Evolutionary conservation across 2,113 vertebrate species (phyloP).

Genomic region (Microtus oregoni): DNA sequence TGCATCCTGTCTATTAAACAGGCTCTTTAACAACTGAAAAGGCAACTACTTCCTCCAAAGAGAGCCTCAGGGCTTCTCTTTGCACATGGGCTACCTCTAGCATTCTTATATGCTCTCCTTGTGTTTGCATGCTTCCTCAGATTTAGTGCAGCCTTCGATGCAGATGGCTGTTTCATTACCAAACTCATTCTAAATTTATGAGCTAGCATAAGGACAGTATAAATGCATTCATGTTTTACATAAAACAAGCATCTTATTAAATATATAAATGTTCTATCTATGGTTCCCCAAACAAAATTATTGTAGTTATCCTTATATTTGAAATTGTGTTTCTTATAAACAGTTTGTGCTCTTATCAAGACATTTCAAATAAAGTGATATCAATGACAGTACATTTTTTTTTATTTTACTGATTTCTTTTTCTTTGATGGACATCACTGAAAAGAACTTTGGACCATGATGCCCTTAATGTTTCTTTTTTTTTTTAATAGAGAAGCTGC

Average conservation of each 20-base stretch:
- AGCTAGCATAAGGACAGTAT: background rate
- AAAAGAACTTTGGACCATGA: background rate
- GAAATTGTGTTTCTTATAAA: background rate
- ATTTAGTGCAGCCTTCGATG: background rate
- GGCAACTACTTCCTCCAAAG: rapidly evolving
- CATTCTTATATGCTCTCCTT: background rate
- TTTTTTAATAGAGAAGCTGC: background rate
- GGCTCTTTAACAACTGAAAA: background rate
- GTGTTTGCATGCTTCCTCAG: background rate
- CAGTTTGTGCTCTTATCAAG: background rate
- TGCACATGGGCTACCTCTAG: rapidly evolving
- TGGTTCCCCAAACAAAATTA: background rate
- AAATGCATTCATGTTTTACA: background rate
- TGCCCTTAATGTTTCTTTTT: background rate
- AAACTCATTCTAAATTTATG: background rate
- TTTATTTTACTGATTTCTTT: background rate
- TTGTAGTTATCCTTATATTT: constrained; percentile 46
- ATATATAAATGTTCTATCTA: background rate
- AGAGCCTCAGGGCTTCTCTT: background rate
- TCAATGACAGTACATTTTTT: background rate
- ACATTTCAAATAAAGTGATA: constrained; percentile 6
- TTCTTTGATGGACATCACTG: background rate
- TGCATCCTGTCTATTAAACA: background rate
- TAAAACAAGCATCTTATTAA: constrained; percentile 21
- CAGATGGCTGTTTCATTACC: background rate